Percentiles rank a stretch among this genome's conserved stretches.
phyloP scores from a whole-genome alignment of 2,113 vertebrate species.

The Cygnus buccinator region DNA sequence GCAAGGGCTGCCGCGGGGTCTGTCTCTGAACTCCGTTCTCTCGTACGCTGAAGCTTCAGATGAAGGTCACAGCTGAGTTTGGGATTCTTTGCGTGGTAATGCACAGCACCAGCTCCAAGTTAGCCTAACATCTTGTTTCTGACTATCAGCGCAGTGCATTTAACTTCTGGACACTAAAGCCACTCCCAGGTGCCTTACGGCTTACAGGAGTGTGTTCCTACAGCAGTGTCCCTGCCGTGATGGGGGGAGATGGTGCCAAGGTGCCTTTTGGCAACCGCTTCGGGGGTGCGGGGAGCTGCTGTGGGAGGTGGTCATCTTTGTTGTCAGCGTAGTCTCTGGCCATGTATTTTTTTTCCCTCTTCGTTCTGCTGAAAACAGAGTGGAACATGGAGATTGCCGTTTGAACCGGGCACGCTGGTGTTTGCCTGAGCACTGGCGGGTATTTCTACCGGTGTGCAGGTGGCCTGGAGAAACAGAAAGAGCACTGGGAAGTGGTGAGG shows the following conservation, averaged over 20 bases:
- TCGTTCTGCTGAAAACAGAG: neutral
- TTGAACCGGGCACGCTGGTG: neutral
- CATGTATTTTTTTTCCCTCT: rapidly evolving
- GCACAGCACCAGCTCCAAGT: neutral
- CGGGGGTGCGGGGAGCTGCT: neutral
- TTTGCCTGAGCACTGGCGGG: neutral
- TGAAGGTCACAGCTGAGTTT: neutral
- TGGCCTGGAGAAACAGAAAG: neutral
- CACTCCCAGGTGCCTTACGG: neutral
- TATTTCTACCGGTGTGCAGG: neutral
- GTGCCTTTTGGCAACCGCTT: neutral
- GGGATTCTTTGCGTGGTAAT: rapidly evolving
- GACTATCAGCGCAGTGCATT: neutral
- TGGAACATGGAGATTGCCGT: rapidly evolving
- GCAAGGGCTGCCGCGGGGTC: neutral
- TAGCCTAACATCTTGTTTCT: neutral
- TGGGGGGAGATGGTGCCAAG: neutral
- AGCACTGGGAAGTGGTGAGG: rapidly evolving
- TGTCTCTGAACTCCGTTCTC: neutral
- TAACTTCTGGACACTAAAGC: neutral
- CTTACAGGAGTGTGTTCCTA: neutral
- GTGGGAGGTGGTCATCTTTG: neutral
- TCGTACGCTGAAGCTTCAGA: neutral
- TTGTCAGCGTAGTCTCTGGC: rapidly evolving
- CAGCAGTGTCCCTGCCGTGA: neutral